These are phyloP conservation scores for Seira musarum DNA, from an alignment of 2,888 invertebrate species.

Conservation along the genomic window DNA sequence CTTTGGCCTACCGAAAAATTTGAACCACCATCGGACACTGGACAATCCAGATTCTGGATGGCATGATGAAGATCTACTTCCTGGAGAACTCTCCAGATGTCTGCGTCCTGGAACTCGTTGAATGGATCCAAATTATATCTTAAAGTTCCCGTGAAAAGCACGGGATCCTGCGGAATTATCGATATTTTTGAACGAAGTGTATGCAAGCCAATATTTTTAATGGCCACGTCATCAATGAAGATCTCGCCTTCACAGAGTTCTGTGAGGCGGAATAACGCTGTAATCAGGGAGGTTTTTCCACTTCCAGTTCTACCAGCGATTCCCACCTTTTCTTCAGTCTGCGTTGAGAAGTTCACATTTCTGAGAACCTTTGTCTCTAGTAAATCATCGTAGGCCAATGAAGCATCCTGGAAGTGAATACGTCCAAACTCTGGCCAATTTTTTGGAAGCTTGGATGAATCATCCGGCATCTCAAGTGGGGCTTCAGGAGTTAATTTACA, in stretches of 20 bases:
- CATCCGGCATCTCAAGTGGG: constrained; percentile 32
- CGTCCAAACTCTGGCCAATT: constrained; percentile 60
- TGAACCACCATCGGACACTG: constrained; percentile 71
- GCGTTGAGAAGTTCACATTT: constrained; percentile 75
- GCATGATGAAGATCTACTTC: constrained; percentile 25
- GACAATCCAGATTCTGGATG: not conserved
- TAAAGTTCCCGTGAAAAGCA: constrained; percentile 34
- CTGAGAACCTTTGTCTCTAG: constrained; percentile 73
- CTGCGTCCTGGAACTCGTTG: constrained; percentile 51
- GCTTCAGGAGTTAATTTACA: constrained; percentile 64
- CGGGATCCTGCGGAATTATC: constrained; percentile 42
- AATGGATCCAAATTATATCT: constrained; percentile 62
- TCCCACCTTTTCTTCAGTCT: constrained; percentile 78
- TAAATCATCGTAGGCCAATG: constrained; percentile 75
- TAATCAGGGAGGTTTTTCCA: constrained; percentile 81
- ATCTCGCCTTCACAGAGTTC: constrained; percentile 77
- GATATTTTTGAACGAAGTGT: constrained; percentile 65
- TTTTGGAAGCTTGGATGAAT: constrained; percentile 55
- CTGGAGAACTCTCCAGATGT: constrained; percentile 63
- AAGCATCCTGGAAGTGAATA: constrained; percentile 52
- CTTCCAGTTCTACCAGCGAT: constrained; percentile 77
- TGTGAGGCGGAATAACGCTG: constrained; percentile 80
- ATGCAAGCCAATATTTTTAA: constrained; percentile 71
- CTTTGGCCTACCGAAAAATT: constrained; percentile 74
- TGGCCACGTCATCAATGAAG: constrained; percentile 78